Evolutionary conservation across 2,113 vertebrate genomes (phyloP).

Genomic region (Peromyscus californicus): DNA sequence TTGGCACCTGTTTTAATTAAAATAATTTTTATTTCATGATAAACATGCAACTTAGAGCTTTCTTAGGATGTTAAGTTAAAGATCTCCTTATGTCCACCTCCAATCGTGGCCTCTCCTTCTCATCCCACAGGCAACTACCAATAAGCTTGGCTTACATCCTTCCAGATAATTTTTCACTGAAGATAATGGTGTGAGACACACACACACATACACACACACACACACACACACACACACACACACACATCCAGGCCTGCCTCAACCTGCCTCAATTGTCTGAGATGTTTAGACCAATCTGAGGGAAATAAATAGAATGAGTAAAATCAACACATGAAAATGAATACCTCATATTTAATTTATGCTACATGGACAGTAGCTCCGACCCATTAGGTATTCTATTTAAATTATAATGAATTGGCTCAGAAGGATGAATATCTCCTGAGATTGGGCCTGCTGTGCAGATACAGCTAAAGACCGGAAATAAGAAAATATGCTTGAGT

Average conservation of each 20-base stretch:
- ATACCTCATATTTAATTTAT: slow-evolving; percentile 64
- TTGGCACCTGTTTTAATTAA: background rate
- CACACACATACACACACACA: slow-evolving; percentile 61
- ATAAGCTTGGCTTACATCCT: background rate
- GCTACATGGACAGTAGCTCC: background rate
- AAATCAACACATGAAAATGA: slow-evolving; percentile 73
- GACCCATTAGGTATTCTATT: slow-evolving; percentile 59
- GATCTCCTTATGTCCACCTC: background rate
- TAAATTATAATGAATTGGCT: slow-evolving; percentile 67
- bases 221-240: slow-evolving; percentile 60
- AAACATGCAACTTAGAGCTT: background rate
- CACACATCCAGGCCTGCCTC: background rate
- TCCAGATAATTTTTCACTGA: background rate
- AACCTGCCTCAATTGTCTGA: slow-evolving; percentile 62
- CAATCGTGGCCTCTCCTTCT: background rate
- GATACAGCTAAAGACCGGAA: slow-evolving; percentile 42
- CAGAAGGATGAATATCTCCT: background rate
- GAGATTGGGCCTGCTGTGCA: background rate
- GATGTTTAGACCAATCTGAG: slow-evolving; percentile 61
- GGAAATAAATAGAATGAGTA: slow-evolving; percentile 69
- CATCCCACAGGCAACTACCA: background rate
- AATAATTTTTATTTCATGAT: background rate
- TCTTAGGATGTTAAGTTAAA: background rate
- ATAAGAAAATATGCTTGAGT: background rate
- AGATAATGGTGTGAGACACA: slow-evolving; percentile 53